Evolutionary conservation across 2,797 vertebrate genomes (phyloP).

Genomic region (Hoplostethus atlanticus): DNA sequence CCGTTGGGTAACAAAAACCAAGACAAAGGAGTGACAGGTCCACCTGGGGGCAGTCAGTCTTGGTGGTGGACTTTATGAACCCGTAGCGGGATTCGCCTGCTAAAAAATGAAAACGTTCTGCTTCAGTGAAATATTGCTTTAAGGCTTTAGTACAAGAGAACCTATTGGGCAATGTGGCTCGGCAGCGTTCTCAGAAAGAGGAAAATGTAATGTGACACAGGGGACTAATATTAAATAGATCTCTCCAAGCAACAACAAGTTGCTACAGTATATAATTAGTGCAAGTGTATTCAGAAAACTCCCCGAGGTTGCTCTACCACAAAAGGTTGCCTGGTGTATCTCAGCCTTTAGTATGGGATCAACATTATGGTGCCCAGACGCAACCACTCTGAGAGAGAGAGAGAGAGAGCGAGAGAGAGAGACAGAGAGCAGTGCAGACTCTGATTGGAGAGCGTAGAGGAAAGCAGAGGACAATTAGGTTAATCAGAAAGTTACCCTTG

Average conservation of each 20-base stretch:
- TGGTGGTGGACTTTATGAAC: conserved; percentile 32
- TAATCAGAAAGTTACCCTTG: conserved; percentile 70
- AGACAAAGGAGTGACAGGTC: conserved; percentile 10
- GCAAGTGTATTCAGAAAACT: conserved; percentile 37
- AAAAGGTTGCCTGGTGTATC: conserved; percentile 10
- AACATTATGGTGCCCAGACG: conserved; percentile 12
- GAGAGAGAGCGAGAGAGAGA: conserved; percentile 22
- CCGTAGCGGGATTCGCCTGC: conserved; percentile 21
- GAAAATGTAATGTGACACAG: conserved; percentile 59
- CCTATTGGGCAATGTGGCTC: conserved; percentile 33
- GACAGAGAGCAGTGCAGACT: conserved; percentile 16
- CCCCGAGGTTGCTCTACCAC: conserved; percentile 11
- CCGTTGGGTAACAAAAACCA: conserved; percentile 26
- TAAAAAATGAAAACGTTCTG: conserved; percentile 22
- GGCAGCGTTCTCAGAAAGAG: conserved; percentile 44
- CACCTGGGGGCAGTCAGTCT: conserved; percentile 4
- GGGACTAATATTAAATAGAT: conserved; percentile 50
- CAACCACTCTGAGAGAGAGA: not conserved
- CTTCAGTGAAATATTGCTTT: conserved; percentile 34
- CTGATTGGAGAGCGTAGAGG: conserved; percentile 29
- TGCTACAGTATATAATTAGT: conserved; percentile 56
- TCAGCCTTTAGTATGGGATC: conserved; percentile 22
- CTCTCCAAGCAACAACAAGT: conserved; percentile 55
- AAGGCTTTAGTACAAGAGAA: conserved; percentile 36
- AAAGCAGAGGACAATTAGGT: conserved; percentile 62